Base-by-base conservation (phyloP, 2,797 vertebrate genomes). In the Melanotaenia nigrans region DNA sequence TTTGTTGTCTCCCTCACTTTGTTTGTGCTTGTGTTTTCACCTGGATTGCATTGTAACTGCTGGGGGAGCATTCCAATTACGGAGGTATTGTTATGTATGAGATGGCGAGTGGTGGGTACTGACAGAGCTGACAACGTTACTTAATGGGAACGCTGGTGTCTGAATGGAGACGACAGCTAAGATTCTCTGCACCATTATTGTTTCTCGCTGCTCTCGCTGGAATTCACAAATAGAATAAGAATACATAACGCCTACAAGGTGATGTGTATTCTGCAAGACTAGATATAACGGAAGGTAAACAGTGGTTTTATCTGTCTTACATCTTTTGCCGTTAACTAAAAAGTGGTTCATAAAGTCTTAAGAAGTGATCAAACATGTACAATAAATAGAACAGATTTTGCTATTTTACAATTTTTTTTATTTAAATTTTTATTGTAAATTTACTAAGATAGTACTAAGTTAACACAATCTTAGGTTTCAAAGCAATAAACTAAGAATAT, bases 51-150 rank as follows among this genome's bases (percentile, higher is more conserved):
- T 71, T 58, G 82, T 63, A 58, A 75, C 77, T 61, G 74, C 74
- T 45, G 33, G 53, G 68, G 73, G 33, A 65, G 87, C 63, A 8
- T 78, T 81, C 84, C 89, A 91, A 89, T 92, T 91, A 90, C 58
- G 79, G 75, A 35, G 55, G 42, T 55, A 74, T 85, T 87, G 87
- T 89, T 88, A 61, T 78, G 72, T 83, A 81, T 71, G 79, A 80
- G 86, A 79, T 68, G 68, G 80, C 74, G 79, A 82, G 77, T 54
- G 16, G 66, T 63, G 64, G 75, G 69, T 68, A 67, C 79, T 66
- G 77, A 78, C 79, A 67, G 77, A 61, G 77, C 79, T 84, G 87
- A 86, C 83, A 86, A 84, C 69, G 13, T 58, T 49, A 60, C 77
- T 82, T 85, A 87, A 89, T 88, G 78, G 86, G 83, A 89, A 84